A percentile compares a stretch with the other conserved stretches of the same genome.
phyloP scores from a whole-genome alignment of 2,113 vertebrate species.

The Melanostigma gelatinosum region DNA sequence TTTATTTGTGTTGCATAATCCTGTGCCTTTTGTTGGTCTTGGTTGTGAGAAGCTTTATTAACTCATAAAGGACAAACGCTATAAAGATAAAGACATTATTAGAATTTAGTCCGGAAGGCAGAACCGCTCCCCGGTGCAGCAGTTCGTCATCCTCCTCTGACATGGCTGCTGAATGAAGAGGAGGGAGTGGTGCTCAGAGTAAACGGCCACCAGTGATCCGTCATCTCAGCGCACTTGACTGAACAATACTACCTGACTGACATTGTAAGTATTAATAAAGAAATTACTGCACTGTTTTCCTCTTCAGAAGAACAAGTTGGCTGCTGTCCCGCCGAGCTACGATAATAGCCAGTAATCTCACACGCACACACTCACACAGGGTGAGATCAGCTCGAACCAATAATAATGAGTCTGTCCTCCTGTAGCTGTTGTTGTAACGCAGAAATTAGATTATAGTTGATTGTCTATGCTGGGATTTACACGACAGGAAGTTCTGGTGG shows the following conservation, averaged over 20 bases:
- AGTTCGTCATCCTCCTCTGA: slow-evolving; percentile 13
- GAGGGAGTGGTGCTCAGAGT: slow-evolving; percentile 26
- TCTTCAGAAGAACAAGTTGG: slow-evolving; percentile 27
- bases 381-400: slow-evolving; percentile 27
- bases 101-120: slow-evolving; percentile 17
- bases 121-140: slow-evolving; percentile 34
- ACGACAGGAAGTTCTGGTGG: slow-evolving; percentile 23
- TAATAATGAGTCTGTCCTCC: slow-evolving; percentile 23
- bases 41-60: neutral
- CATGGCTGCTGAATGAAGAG: slow-evolving; percentile 20
- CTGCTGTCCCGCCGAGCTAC: slow-evolving; percentile 20
- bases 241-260: slow-evolving; percentile 47
- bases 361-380: slow-evolving; percentile 6
- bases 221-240: slow-evolving; percentile 26
- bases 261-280: slow-evolving; percentile 40
- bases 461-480: slow-evolving; percentile 31
- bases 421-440: slow-evolving; percentile 16
- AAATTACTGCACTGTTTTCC: slow-evolving; percentile 39
- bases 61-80: slow-evolving; percentile 25
- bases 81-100: slow-evolving; percentile 28
- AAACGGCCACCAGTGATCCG: slow-evolving; percentile 21
- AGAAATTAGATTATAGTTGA: slow-evolving; percentile 43
- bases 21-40: slow-evolving; percentile 18
- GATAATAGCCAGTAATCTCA: slow-evolving; percentile 44
- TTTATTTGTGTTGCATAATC: slow-evolving; percentile 1